Percentiles rank a stretch among this genome's conserved stretches.
phyloP scores from a whole-genome alignment of 2,888 invertebrate species.

The Cheilosia vulpina region DNA sequence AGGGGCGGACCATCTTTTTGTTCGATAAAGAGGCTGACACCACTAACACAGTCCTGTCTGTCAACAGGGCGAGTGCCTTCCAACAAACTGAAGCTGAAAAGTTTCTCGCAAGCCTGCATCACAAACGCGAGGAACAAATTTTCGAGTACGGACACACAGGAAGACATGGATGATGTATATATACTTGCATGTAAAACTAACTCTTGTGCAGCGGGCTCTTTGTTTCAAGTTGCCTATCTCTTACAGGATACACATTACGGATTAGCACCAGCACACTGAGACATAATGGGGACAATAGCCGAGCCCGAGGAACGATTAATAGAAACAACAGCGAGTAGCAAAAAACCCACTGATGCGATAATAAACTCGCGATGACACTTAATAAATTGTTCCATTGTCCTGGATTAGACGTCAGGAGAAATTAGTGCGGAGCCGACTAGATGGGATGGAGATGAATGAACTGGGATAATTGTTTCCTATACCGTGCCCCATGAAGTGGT shows the following conservation, averaged over 20 bases:
- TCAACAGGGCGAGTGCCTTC: slow-evolving; percentile 1
- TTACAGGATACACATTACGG: slow-evolving; percentile 50
- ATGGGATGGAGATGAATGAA: slow-evolving; percentile 30
- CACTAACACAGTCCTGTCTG: slow-evolving; percentile 35
- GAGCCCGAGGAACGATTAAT: slow-evolving; percentile 52
- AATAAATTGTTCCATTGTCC: slow-evolving; percentile 68
- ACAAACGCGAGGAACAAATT: slow-evolving; percentile 28
- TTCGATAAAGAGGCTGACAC: slow-evolving; percentile 2
- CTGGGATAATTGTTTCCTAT: slow-evolving; percentile 63
- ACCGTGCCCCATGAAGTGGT: slow-evolving; percentile 11
- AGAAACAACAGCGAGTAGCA: slow-evolving; percentile 48
- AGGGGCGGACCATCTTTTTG: not conserved
- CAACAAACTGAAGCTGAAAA: slow-evolving; percentile 31
- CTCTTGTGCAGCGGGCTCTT: slow-evolving; percentile 19
- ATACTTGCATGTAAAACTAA: slow-evolving; percentile 36
- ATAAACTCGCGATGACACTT: slow-evolving; percentile 71
- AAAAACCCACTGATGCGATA: slow-evolving; percentile 53
- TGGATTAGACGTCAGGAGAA: slow-evolving; percentile 66
- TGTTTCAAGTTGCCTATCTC: slow-evolving; percentile 59
- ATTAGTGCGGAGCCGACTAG: slow-evolving; percentile 45
- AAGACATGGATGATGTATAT: not conserved
- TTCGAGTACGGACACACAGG: not conserved
- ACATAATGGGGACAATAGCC: slow-evolving; percentile 68
- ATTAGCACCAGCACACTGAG: slow-evolving; percentile 42
- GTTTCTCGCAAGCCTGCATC: slow-evolving; percentile 27